Evolutionary conservation across 2,113 vertebrate species (phyloP), one percentile per base, ranked within the genome.

Genomic region (Lethenteron camtschaticum): DNA sequence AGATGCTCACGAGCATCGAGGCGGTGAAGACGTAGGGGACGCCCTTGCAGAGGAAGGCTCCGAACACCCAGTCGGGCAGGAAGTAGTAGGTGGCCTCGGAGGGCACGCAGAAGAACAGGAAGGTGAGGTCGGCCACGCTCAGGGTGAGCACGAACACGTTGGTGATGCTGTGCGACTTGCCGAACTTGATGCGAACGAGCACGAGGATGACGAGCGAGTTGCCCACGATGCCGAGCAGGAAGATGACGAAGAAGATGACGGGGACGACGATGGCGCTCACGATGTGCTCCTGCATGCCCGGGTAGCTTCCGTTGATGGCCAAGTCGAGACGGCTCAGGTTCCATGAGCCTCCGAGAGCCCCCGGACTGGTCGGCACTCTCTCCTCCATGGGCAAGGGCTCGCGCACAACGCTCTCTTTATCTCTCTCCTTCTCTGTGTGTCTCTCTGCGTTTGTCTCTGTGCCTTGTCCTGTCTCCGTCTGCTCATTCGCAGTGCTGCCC

Each of bases 101-200:
- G n/a, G 70, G 70, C 55, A 70, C 70, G 56, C 70, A 70, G 12
- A 70, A 57, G 8, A 70, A 13, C 12, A 70, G 70, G 70, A 70
- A 70, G 13, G 70, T 20, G 12, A 70, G 70, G 70, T 70, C 70
- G 11, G 70, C 70, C 18, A 70, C 56, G 56, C 70, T 70, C 57
- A 70, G 13, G 56, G 56, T 70, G 12, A 70, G 70, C 11, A 70
- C 20, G 20, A 57, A 57, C 14, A 70, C 11, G 56, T 70, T 56
- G 8, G 70, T 70, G 70, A 57, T 57, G 24, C 63, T 20, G 55
- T 57, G 55, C 9, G 20, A 8, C 20, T 70, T 70, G 55, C 55
- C 55, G n/a, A 9, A 14, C 20, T 56, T 70, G 55, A 13, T 70
- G 12, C 13, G 10, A 4, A 24, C n/a, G 3, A 70, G 56, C 20